phyloP scores from a whole-genome alignment of 2,797 vertebrate genomes.

The Vireo griseus region DNA sequence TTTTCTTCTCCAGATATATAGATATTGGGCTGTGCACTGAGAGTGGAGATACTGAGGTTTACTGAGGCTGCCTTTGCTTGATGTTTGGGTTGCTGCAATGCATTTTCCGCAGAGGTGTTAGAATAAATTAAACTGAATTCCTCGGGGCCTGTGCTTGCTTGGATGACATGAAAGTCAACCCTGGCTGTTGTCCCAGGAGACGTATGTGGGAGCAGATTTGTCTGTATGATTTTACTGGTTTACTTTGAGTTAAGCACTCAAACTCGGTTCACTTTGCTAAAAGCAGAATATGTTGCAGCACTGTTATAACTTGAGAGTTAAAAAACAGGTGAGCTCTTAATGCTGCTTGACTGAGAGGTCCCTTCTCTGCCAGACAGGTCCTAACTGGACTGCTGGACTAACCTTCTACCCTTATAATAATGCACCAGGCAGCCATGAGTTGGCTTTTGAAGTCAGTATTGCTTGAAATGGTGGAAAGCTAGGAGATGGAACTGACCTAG shows the following conservation, averaged over 20 bases:
- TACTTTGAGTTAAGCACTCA: not conserved
- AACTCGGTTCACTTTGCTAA: not conserved
- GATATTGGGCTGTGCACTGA: not conserved
- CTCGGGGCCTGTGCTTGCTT: not conserved
- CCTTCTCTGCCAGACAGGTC: not conserved
- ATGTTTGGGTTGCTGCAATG: not conserved
- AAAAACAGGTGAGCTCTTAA: not conserved
- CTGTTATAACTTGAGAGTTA: not conserved
- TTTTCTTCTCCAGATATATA: not conserved
- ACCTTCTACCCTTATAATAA: not conserved
- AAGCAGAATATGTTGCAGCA: not conserved
- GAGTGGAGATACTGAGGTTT: not conserved
- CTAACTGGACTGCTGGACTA: not conserved
- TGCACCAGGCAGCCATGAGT: not conserved
- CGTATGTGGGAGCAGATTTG: not conserved
- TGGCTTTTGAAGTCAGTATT: not conserved
- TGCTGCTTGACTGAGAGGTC: not conserved
- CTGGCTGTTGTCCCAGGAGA: not conserved
- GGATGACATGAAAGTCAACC: not conserved
- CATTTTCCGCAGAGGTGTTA: not conserved
- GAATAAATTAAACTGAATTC: not conserved
- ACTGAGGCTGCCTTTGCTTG: not conserved
- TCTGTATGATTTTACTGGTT: not conserved
- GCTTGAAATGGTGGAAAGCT: not conserved
- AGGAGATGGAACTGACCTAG: not conserved